Evolutionary conservation across 2,888 invertebrate species (phyloP).

Genomic region (Ecliptopera silaceata): DNA sequence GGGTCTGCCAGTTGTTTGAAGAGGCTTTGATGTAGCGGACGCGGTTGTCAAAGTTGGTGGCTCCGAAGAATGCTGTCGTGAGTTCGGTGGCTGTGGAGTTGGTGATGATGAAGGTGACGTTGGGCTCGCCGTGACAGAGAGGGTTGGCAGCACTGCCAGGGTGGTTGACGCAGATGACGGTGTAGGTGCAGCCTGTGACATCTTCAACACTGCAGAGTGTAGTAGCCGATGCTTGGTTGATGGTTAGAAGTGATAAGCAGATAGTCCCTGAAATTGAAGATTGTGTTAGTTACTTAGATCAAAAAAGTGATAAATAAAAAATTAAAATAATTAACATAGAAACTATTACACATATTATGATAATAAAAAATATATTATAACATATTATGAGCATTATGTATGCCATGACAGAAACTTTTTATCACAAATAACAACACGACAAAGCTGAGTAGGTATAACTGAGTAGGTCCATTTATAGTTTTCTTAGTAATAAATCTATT

Average conservation of each 20-base stretch:
- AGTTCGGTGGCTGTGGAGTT: conserved; percentile 43
- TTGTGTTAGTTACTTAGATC: too few species aligned
- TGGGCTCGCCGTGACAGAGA: conserved; percentile 45
- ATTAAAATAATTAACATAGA: too few species aligned
- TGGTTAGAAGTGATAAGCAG: conserved; percentile 27
- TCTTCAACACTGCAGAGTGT: conserved; percentile 42
- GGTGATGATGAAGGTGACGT: conserved; percentile 55
- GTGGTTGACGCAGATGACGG: conserved; percentile 48
- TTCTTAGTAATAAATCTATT: too few species aligned
- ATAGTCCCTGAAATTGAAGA: conserved; percentile 39
- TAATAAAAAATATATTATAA: too few species aligned
- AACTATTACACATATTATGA: too few species aligned
- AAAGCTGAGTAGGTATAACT: too few species aligned
- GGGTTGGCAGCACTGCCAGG: conserved; percentile 49
- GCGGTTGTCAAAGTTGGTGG: conserved; percentile 68
- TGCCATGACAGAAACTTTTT: too few species aligned
- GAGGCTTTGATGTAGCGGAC: conserved; percentile 54
- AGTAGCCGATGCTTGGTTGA: conserved; percentile 32
- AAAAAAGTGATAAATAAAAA: not conserved
- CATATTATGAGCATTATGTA: too few species aligned
- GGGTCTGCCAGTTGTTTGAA: conserved; percentile 51
- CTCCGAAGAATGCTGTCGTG: conserved; percentile 56
- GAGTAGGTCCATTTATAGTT: too few species aligned
- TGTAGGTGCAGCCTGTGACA: conserved; percentile 51
- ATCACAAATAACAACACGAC: too few species aligned